These are phyloP conservation scores for Alouatta palliata DNA, from an alignment of 2,113 vertebrate species.

Conservation along the genomic window DNA sequence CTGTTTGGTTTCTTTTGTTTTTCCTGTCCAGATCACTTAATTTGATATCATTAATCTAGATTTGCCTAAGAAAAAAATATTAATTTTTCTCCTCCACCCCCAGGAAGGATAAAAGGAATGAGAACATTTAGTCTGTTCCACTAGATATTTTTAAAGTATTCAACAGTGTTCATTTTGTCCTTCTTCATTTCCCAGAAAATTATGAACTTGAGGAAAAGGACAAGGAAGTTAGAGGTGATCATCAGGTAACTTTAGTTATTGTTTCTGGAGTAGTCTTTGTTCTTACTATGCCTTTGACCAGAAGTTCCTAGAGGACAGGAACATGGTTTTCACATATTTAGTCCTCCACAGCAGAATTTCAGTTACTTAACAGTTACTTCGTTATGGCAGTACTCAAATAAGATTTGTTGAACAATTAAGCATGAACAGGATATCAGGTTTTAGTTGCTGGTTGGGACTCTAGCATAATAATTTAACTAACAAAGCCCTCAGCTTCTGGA, in stretches of 20 bases:
- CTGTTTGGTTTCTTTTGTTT: neutral
- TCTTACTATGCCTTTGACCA: neutral
- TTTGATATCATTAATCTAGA: neutral
- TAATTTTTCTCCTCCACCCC: no score
- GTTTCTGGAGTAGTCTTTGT: neutral
- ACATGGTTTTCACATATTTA: neutral
- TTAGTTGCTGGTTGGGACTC: neutral
- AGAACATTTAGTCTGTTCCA: neutral
- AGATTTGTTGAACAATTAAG: neutral
- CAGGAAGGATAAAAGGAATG: neutral
- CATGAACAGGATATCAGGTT: neutral
- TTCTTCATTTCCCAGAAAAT: neutral
- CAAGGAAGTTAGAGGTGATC: neutral
- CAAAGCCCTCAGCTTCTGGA: neutral
- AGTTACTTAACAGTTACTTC: neutral
- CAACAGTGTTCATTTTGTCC: neutral
- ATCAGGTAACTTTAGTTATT: neutral
- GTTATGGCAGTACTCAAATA: neutral
- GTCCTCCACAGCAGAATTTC: neutral
- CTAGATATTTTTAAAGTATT: neutral
- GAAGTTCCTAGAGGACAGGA: neutral
- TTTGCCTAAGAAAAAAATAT: neutral
- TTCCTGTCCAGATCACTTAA: neutral
- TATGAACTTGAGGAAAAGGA: neutral
- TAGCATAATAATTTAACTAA: neutral